Conservation (phyloP, 2,113 vertebrate genomes). For the Hemicordylus capensis region DNA sequence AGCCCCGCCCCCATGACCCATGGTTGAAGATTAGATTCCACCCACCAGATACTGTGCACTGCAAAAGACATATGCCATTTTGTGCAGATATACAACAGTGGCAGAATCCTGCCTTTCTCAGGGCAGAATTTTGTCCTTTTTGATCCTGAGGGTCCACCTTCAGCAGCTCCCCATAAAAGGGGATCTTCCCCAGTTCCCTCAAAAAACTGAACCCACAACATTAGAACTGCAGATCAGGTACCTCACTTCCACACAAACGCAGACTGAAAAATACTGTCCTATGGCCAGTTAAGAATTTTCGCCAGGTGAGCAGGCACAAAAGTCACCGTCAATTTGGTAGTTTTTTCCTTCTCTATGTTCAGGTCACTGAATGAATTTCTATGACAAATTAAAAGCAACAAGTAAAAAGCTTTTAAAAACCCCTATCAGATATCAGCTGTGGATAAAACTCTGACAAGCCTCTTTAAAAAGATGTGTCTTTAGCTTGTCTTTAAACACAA, state of each 20-base stretch:
- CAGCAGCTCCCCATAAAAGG: background rate
- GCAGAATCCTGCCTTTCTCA: background rate
- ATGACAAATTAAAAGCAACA: background rate
- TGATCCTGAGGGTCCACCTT: too few species aligned
- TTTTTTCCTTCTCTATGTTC: background rate
- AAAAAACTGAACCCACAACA: background rate
- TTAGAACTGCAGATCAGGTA: background rate
- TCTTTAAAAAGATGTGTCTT: too few species aligned
- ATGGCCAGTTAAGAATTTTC: background rate
- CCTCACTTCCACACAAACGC: background rate
- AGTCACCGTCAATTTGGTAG: background rate
- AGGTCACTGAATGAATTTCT: background rate
- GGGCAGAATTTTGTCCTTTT: background rate
- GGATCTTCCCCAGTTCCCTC: background rate
- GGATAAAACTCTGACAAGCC: too few species aligned
- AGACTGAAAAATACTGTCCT: background rate
- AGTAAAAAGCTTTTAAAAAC: too few species aligned
- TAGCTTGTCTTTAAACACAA: too few species aligned
- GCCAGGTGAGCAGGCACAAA: background rate
- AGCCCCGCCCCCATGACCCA: too few species aligned
- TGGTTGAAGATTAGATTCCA: too few species aligned
- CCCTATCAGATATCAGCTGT: too few species aligned
- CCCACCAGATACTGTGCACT: too few species aligned
- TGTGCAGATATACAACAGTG: too few species aligned
- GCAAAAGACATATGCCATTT: too few species aligned